phyloP scores from a whole-genome alignment of 2,888 invertebrate species.

The Aporophyla nigra region DNA sequence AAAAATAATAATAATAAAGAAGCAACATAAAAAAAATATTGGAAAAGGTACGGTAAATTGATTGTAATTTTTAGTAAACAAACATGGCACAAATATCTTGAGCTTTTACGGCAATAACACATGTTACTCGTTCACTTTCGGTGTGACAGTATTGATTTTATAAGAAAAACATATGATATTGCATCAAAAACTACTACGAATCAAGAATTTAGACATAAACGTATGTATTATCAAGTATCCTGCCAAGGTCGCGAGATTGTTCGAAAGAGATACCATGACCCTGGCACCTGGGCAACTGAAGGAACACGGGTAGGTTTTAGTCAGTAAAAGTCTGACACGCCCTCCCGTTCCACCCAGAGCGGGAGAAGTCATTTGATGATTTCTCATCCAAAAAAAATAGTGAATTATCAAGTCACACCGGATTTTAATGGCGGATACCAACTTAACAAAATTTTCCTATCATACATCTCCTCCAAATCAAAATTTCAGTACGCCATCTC shows the following conservation, averaged over 20 bases:
- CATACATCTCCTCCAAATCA: not conserved
- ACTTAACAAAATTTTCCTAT: not conserved
- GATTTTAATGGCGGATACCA: not conserved
- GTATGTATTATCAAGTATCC: not conserved
- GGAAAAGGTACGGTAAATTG: not conserved
- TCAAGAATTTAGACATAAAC: not conserved
- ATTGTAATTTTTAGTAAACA: not conserved
- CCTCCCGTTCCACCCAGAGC: too few species aligned
- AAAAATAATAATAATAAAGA: too few species aligned
- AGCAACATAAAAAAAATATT: not conserved
- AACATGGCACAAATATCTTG: not conserved
- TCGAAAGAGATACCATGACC: too few species aligned
- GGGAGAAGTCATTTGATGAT: too few species aligned
- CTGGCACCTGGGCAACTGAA: too few species aligned
- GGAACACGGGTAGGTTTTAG: too few species aligned
- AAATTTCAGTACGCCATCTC: slow-evolving; percentile 1
- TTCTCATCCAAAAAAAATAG: too few species aligned
- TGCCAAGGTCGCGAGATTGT: too few species aligned
- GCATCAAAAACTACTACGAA: not conserved
- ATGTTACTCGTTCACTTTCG: too few species aligned
- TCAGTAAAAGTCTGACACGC: too few species aligned
- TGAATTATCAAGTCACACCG: not conserved
- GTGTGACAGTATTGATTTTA: not conserved
- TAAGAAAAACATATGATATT: not conserved
- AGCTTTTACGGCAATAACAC: not conserved